Percentiles rank a stretch among this genome's conserved stretches.
These are phyloP conservation scores for Muscina levida DNA, from an alignment of 2,888 invertebrate genomes.

Conservation along the genomic window DNA sequence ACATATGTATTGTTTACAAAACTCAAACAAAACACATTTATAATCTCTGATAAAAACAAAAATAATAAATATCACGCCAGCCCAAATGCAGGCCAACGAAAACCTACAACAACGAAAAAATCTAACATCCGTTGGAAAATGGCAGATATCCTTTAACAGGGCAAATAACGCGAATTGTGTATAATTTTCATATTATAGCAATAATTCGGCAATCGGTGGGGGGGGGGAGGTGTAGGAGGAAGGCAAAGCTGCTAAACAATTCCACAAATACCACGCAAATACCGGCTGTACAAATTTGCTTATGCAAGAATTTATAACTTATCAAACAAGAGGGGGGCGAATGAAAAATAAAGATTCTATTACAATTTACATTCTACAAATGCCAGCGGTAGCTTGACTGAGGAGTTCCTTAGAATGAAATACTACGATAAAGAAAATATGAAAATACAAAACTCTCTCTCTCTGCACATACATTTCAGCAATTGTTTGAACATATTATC, in stretches of 20 bases:
- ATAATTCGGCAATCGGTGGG: conserved; percentile 1
- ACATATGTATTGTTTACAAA: neutral
- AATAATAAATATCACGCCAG: conserved; percentile 9
- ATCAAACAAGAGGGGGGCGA: neutral
- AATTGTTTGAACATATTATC: too few relatives aligned
- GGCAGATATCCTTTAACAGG: conserved; percentile 12
- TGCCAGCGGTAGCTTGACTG: neutral
- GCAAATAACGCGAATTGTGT: conserved; percentile 30
- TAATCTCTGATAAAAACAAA: conserved; percentile 36
- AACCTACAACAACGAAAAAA: conserved; percentile 19
- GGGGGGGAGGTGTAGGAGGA: too few relatives aligned
- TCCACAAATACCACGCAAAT: neutral
- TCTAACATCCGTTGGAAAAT: conserved; percentile 3
- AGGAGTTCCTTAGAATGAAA: neutral
- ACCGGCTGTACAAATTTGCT: neutral
- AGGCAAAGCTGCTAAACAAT: conserved; percentile 12
- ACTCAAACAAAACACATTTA: conserved; percentile 48
- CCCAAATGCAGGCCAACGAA: neutral
- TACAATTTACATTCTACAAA: neutral
- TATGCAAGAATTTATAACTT: neutral
- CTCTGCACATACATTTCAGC: too few relatives aligned
- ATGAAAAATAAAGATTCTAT: conserved; percentile 1
- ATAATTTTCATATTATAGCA: conserved; percentile 43
- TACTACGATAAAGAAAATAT: neutral
- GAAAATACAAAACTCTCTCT: neutral